phyloP scores from a whole-genome alignment of 2,888 invertebrate species.

The Papilio gigon region DNA sequence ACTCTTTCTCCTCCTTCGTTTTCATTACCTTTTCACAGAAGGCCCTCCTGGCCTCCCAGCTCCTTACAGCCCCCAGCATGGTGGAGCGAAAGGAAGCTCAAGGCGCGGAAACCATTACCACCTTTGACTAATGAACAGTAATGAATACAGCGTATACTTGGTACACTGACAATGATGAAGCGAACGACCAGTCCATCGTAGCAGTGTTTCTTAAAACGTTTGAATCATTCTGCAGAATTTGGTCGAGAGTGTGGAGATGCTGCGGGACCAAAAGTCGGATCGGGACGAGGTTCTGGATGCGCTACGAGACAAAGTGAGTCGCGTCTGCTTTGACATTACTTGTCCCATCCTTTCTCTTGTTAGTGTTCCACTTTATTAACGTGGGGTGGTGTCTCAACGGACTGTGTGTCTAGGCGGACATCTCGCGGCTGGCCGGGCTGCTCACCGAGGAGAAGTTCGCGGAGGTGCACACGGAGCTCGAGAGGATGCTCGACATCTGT shows the following conservation, averaged over 20 bases:
- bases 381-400: not conserved
- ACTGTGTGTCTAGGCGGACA: slow-evolving; percentile 57
- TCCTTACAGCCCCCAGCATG: too few species aligned
- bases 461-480: slow-evolving; percentile 53
- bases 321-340: not conserved
- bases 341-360: not conserved
- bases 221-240: slow-evolving; percentile 54
- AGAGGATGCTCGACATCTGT: slow-evolving; percentile 56
- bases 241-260: slow-evolving; percentile 63
- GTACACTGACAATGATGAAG: too few species aligned
- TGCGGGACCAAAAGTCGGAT: slow-evolving; percentile 71
- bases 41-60: too few species aligned
- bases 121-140: too few species aligned
- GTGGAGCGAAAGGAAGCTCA: too few species aligned
- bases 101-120: too few species aligned
- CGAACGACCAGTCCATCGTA: too few species aligned
- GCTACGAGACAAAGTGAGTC: slow-evolving; percentile 65
- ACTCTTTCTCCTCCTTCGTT: too few species aligned
- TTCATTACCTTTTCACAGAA: too few species aligned
- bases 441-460: slow-evolving; percentile 53
- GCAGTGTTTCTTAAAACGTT: not conserved
- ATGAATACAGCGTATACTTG: not conserved
- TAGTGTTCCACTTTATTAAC: not conserved
- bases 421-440: slow-evolving; percentile 59
- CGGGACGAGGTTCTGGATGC: slow-evolving; percentile 70